Conservation (phyloP, 2,113 vertebrate species). For the Gobiocypris rarus region DNA sequence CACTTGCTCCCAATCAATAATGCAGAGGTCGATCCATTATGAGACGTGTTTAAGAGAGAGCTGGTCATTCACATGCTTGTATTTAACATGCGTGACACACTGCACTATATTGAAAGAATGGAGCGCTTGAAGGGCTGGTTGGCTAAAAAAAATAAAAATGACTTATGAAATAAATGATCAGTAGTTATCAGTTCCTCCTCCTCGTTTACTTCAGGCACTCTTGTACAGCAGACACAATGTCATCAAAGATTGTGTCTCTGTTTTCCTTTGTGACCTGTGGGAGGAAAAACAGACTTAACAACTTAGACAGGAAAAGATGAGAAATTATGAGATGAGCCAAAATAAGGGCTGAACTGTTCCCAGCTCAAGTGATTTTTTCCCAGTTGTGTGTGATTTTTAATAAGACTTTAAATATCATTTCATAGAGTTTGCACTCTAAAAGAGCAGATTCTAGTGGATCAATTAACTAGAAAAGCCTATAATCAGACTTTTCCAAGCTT, state of each 20-base stretch:
- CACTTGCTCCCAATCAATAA: slow-evolving; percentile 62
- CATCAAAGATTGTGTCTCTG: slow-evolving; percentile 82
- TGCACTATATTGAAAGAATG: background rate
- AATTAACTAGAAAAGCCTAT: background rate
- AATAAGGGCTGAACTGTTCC: background rate
- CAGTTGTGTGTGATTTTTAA: background rate
- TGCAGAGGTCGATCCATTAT: slow-evolving; percentile 65
- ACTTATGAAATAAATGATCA: background rate
- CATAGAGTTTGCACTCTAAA: background rate
- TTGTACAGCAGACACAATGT: slow-evolving; percentile 80
- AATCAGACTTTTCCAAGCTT: no score
- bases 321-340: background rate
- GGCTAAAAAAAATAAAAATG: background rate
- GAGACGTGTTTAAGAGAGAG: slow-evolving; percentile 46
- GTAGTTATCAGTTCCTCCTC: background rate
- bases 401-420: background rate
- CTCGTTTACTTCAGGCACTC: slow-evolving; percentile 71
- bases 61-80: slow-evolving; percentile 58
- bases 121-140: background rate
- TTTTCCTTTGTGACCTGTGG: slow-evolving; percentile 90
- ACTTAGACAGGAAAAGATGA: background rate
- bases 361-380: background rate
- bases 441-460: background rate
- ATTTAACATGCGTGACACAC: slow-evolving; percentile 51
- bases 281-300: slow-evolving; percentile 3